Base-by-base conservation (phyloP, 2,888 invertebrate species). In the Agrotis exclamationis region DNA sequence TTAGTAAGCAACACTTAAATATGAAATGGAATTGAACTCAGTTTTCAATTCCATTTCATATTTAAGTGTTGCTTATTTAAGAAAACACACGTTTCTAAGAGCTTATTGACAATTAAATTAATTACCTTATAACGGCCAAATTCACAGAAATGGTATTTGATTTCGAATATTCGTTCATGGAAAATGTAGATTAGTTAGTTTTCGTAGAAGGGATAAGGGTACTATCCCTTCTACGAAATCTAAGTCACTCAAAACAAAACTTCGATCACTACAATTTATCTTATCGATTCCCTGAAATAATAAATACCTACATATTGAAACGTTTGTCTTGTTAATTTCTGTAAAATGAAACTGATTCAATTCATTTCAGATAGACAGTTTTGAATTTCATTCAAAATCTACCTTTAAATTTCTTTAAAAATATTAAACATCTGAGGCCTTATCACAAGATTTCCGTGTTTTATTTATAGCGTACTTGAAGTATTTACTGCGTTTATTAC, bases 271-370 rank as follows among this genome's bases (percentile, higher is more conserved):
- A 14, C 53, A 48, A 44, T 63, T n/a, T 22, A 39, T 18, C 5
- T 7, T 59, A 71, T 50, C 2, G 28, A 44, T 70, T 44, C 28
- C 2, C 5, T 50, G 50, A 59, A 70, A 57, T 44, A n/a, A n/a
- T 13, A 50, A 70, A 69, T 5, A 47, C 20, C 33, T 33, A 33
- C 33, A 28, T 28, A 4, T 53, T 24, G 53, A 14, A 50, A 50
- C 13, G 7, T 33, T 33, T 33, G 50, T 51, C 50, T 51, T 51
- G 51, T 22, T 51, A 7, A 16, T 7, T 16, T 24, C 16, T 24
- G 53, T 53, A 2, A 24, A 24, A 53, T 24, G 3, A 14, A 22
- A 51, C 14, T 14, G 13, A 22, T 1, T 50, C 5, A 50, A 20
- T 20, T 22, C 20, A 22, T 20, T 20, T 20, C 13, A 13, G 20